Evolutionary conservation across 2,888 invertebrate species (phyloP), one percentile per base, ranked within the genome.

Genomic region (Euplexia lucipara): DNA sequence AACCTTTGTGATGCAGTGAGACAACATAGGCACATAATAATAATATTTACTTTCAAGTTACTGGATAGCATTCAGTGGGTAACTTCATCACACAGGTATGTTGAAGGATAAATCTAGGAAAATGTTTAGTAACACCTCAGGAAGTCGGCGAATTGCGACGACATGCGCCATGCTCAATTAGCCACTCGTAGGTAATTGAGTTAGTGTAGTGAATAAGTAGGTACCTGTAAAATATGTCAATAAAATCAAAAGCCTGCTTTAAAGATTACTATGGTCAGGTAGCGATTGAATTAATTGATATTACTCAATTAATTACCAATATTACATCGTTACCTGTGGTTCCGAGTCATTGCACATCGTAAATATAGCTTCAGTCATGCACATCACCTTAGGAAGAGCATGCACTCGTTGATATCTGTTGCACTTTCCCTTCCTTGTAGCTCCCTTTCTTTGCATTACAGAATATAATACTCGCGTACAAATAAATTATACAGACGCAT

Each of bases 291-390:
- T 65, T 34, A 49, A 56, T 58, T 16, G 34, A 10, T 52, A 34
- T 78, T 69, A 65, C 51, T 35, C 64, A 61, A 78, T 56, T 16
- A 75, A 67, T 77, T 45, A 69, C 62, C 34, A 34, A 48, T 74
- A 58, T 78, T 76, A 64, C 72, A 51, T 77, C 35, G 42, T 51
- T 75, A 67, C 70, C 65, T 62, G 70, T n/a, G 30, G 53, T 62
- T 70, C 49, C 39, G 32, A 68, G 35, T 68, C 66, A 75, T 51
- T 75, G 65, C 72, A 41, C 67, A 39, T 26, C 2, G 22, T 70
- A 45, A 60, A 66, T 47, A 47, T 44, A 2, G 22, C 14, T 47
- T n/a, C 74, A 72, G 18, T 60, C 63, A 67, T 47, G 70, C 71
- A 39, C 37, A 57, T 77, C 79, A 54, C 69, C 76, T 68, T 49